These are phyloP conservation scores for Hucho hucho DNA, from an alignment of 2,113 vertebrate species.

Conservation along the genomic window DNA sequence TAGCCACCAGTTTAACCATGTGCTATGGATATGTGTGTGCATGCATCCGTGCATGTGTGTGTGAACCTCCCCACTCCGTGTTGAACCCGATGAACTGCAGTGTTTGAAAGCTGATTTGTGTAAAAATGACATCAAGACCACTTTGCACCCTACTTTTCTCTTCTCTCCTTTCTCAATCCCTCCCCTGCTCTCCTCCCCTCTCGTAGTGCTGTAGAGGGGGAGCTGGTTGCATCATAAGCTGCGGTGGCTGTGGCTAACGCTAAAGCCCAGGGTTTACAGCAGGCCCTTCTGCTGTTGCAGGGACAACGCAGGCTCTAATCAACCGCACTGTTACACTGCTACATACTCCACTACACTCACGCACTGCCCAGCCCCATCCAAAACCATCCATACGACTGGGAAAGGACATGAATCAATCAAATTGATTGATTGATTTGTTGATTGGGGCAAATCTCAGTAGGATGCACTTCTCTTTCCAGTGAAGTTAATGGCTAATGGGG, in stretches of 20 bases:
- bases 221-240: constrained; percentile 32
- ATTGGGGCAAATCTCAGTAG: constrained; percentile 9
- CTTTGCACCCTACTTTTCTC: no score
- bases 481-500: constrained; percentile 45
- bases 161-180: no score
- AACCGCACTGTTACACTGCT: no score
- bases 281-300: constrained; percentile 9
- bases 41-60: no score
- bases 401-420: background rate
- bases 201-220: constrained; percentile 12
- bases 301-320: background rate
- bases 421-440: constrained; percentile 48
- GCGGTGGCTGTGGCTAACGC: constrained; percentile 7
- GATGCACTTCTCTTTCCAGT: constrained; percentile 15
- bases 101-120: no score
- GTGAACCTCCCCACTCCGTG: background rate
- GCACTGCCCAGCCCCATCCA: background rate
- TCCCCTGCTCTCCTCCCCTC: no score
- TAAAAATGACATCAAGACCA: no score
- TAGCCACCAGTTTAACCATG: constrained; percentile 45
- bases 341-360: no score
- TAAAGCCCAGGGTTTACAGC: constrained; percentile 23
- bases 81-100: background rate
- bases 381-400: background rate
- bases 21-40: background rate